Evolutionary conservation across 2,113 vertebrate genomes (phyloP), one percentile per base, ranked within the genome.

Genomic region (Lampris megalopsis): DNA sequence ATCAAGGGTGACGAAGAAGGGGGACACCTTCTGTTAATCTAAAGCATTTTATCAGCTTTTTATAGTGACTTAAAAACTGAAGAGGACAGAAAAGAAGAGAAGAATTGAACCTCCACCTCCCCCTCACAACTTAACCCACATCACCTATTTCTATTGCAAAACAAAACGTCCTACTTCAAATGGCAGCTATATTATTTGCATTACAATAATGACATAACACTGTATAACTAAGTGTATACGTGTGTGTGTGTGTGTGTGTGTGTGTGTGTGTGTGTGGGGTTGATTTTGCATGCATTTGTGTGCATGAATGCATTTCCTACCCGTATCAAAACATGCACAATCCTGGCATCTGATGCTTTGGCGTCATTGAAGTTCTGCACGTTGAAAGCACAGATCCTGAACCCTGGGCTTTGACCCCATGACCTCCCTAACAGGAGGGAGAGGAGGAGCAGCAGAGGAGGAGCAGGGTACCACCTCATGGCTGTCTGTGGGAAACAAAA

Each of bases 351-450:
- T 0, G 42, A 0, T 0, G 80, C 72, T 7, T 89, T 93, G 0
- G 0, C 0, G 0, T 0, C 0, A 75, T 87, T n/a, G 3, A 90
- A 84, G 0, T 42, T 71, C 37, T 86, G 68, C 6, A 90, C 10
- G 0, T 86, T 90, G 83, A 77, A 92, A 35, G 92, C 63, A 2
- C 92, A 93, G 72, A 93, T 86, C 83, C 35, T 88, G 67, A 93
- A 88, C 0, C 10, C 80, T 11, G 75, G 42, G 2, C 0, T 43
- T 41, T n/a, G 8, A 0, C 9, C 1, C 6, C 59, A 36, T 2
- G 2, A 2, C 7, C 54, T 0, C 64, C 2, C 2, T 1, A 35
- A 1, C 36, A 35, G 1, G 11, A 81, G n/a, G 49, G n/a, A 0
- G 57, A 58, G 42, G 40, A 56, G 37, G 9, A 77, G 61, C 49